Evolutionary conservation across 2,113 vertebrate species (phyloP), one percentile per base, ranked within the genome.

Genomic region (Hassar affinis): DNA sequence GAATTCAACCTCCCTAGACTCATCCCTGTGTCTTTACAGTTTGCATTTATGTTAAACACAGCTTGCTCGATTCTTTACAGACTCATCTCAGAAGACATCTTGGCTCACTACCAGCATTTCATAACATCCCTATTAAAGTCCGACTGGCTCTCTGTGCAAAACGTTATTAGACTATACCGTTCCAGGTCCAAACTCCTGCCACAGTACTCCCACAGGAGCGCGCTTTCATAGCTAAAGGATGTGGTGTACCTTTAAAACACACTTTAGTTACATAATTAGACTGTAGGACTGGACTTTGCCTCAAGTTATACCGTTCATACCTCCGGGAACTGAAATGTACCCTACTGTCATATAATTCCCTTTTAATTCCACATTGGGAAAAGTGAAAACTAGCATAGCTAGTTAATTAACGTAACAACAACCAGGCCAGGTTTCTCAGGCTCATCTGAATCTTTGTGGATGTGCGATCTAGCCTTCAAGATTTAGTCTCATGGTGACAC

Each of bases 1-100:
- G 12, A 54, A 57, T 45, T 30, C 57, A 51, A 72, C 33, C 66
- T 69, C 47, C 18, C 52, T 66, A 85, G 84, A 88, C 80, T 85
- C 69, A 35, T 78, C 85, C 79, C 79, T 84, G 83, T 42, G 2
- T 42, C 6, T 42, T 42, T 42, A 42, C 2, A 42, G 38, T 42
- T 42, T 42, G 38, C 6, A 42, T 42, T n/a, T n/a, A n/a, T n/a
- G n/a, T n/a, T n/a, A n/a, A n/a, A n/a, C n/a, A n/a, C n/a, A n/a
- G n/a, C 11, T 0, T 47, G n/a, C 25, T 17, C 25, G 42, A 0
- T n/a, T 72, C 22, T 49, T 15, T 27, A 72, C 25, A 72, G 2
- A 27, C 17, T 27, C 4, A 2, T 18, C 66, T 42, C 35, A 42
- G 6, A 42, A 25, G 66, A 42, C 35, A 10, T 69, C 62, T 12